phyloP scores from a whole-genome alignment of 2,113 vertebrate species.

The Phrynosoma platyrhinos region DNA sequence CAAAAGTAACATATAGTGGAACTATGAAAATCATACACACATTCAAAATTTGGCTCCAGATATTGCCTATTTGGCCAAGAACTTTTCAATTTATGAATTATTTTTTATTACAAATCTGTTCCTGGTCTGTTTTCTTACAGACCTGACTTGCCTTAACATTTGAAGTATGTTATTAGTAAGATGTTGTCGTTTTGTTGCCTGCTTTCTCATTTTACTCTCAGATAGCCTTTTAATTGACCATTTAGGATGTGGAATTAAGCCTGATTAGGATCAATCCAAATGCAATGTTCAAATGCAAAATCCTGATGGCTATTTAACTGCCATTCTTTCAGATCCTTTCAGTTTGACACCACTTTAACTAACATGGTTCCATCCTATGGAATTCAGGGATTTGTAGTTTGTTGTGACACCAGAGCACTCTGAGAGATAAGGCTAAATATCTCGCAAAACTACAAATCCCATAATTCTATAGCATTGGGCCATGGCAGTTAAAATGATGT shows the following conservation, averaged over 20 bases:
- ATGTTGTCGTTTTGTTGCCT: conserved; percentile 41
- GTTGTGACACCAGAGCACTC: too few relatives aligned
- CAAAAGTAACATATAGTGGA: neutral
- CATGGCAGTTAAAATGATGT: too few relatives aligned
- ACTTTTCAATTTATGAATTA: neutral
- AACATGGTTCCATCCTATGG: too few relatives aligned
- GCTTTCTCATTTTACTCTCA: conserved; percentile 76
- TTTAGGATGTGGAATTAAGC: conserved; percentile 74
- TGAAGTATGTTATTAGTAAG: conserved; percentile 39
- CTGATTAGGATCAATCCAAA: conserved; percentile 74
- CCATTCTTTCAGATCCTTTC: conserved; percentile 50
- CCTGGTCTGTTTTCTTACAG: neutral
- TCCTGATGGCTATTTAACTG: conserved; percentile 65
- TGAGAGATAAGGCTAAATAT: too few relatives aligned
- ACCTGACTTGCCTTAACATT: conserved; percentile 59
- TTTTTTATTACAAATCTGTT: neutral
- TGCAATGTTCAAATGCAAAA: conserved; percentile 46
- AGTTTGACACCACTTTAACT: too few relatives aligned
- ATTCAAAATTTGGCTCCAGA: neutral
- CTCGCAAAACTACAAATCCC: too few relatives aligned
- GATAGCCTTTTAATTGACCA: conserved; percentile 73
- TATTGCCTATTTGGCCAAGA: neutral
- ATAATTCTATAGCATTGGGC: too few relatives aligned
- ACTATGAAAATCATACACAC: neutral
- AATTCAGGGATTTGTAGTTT: too few relatives aligned